These are phyloP conservation scores for Corythaixoides concolor DNA, from an alignment of 2,113 vertebrate genomes.

Conservation along the genomic window DNA sequence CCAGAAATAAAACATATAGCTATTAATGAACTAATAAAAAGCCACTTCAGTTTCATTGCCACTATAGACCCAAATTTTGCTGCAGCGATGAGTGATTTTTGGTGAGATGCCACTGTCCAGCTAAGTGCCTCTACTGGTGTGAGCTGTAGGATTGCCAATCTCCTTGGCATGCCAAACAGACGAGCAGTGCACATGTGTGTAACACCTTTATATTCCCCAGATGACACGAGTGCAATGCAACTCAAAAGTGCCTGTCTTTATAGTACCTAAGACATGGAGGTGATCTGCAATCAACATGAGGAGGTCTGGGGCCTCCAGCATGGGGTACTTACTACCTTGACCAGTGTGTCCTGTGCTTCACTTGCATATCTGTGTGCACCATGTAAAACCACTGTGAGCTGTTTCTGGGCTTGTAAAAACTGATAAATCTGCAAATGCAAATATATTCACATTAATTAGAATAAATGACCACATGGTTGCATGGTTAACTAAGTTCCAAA, in stretches of 20 bases:
- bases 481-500: not conserved
- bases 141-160: not conserved
- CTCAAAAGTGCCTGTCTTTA: not conserved
- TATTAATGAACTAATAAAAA: not conserved
- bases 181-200: not conserved
- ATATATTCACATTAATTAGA: constrained; percentile 17
- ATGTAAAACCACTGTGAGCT: not conserved
- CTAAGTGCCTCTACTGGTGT: not conserved
- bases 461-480: not conserved
- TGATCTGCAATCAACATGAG: accelerated
- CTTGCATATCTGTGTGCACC: not conserved
- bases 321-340: not conserved
- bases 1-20: not conserved
- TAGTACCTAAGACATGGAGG: not conserved
- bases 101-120: not conserved
- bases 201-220: not conserved
- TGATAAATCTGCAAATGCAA: not conserved
- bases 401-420: not conserved
- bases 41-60: too few relatives aligned
- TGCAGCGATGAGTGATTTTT: not conserved
- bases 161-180: not conserved
- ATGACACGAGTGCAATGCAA: too few relatives aligned
- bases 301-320: not conserved
- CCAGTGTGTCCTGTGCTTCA: not conserved
- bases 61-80: not conserved